Conservation (phyloP, 2,797 vertebrate genomes). For the Clarias platycephalus region DNA sequence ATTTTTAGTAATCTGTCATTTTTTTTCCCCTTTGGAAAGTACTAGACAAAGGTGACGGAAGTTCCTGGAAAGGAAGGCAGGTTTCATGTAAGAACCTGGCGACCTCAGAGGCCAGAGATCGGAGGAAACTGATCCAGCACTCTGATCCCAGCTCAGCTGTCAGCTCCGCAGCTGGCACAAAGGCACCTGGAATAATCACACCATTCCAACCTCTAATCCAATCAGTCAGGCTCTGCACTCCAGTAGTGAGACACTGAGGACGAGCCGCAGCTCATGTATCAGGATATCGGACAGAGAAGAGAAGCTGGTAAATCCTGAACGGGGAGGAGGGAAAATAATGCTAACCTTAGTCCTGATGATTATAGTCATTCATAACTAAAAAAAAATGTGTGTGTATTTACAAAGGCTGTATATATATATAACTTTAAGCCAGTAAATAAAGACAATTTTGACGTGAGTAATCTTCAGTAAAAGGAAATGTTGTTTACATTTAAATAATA, state of each 20-base stretch:
- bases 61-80: not conserved
- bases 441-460: too few relatives aligned
- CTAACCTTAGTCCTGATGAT: not conserved
- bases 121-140: slow-evolving; percentile 42
- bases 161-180: slow-evolving; percentile 53
- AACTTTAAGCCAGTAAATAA: not conserved
- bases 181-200: slow-evolving; percentile 54
- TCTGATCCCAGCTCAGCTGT: slow-evolving; percentile 54
- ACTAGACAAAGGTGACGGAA: not conserved
- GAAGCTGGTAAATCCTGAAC: not conserved
- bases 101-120: slow-evolving; percentile 31
- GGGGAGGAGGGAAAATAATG: not conserved
- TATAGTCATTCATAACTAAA: not conserved
- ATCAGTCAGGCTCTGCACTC: slow-evolving; percentile 50
- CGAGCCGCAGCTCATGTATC: slow-evolving; percentile 36
- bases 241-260: slow-evolving; percentile 40
- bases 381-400: not conserved
- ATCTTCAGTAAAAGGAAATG: not conserved
- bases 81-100: slow-evolving; percentile 7
- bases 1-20: not conserved
- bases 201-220: slow-evolving; percentile 59
- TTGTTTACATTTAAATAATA: not conserved
- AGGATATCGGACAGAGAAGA: slow-evolving; percentile 11
- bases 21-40: not conserved
- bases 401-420: not conserved